Conservation (phyloP, 2,888 invertebrate species). For the Liodrosophila aerea region DNA sequence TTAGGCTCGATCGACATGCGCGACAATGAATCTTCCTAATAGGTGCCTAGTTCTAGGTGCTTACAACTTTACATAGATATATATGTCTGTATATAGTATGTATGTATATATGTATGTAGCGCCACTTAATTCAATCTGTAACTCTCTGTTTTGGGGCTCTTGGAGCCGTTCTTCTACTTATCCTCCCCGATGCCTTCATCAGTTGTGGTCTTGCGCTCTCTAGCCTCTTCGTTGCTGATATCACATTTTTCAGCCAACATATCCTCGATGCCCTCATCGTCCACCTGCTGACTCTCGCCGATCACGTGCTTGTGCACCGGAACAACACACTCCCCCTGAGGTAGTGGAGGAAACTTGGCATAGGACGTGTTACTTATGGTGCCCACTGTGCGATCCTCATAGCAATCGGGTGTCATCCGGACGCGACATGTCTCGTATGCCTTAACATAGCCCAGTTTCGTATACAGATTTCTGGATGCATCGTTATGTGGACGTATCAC, state of each 20-base stretch:
- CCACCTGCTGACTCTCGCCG: slow-evolving; percentile 68
- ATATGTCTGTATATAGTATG: slow-evolving; percentile 19
- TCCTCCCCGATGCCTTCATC: slow-evolving; percentile 82
- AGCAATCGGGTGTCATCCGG: slow-evolving; percentile 86
- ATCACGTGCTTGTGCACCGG: slow-evolving; percentile 54
- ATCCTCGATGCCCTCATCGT: slow-evolving; percentile 82
- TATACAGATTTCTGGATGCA: slow-evolving; percentile 92
- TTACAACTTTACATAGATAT: slow-evolving; percentile 33
- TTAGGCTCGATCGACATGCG: slow-evolving; percentile 28
- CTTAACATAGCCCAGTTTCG: slow-evolving; percentile 91
- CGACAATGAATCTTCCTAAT: slow-evolving; percentile 20
- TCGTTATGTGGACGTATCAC: slow-evolving; percentile 94
- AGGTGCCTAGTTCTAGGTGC: slow-evolving; percentile 50
- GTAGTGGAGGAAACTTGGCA: slow-evolving; percentile 68
- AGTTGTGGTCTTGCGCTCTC: slow-evolving; percentile 78
- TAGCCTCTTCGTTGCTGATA: slow-evolving; percentile 81
- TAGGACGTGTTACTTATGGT: slow-evolving; percentile 68
- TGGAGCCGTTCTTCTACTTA: slow-evolving; percentile 68
- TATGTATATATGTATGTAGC: slow-evolving; percentile 30
- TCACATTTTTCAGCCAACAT: slow-evolving; percentile 83
- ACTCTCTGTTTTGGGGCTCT: slow-evolving; percentile 45
- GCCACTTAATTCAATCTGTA: slow-evolving; percentile 49
- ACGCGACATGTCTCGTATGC: slow-evolving; percentile 91
- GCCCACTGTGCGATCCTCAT: slow-evolving; percentile 59
- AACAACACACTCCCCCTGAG: slow-evolving; percentile 59